phyloP scores from a whole-genome alignment of 2,797 vertebrate genomes.

The Lagocephalus sceleratus region DNA sequence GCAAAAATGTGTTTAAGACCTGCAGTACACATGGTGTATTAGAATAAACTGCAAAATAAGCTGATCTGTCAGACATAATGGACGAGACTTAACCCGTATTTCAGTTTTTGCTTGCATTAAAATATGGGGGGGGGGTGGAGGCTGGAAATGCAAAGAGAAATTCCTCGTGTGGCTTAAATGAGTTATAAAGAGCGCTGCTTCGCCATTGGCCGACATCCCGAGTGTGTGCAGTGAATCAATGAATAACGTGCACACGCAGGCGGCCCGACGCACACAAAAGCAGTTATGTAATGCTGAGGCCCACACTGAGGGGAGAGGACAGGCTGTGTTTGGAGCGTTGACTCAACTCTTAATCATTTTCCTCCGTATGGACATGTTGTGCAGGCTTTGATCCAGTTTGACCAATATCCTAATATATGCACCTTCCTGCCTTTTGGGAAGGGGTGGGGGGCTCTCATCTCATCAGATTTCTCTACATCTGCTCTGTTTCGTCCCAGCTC shows the following conservation, averaged over 20 bases:
- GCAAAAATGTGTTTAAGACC: constrained; percentile 24
- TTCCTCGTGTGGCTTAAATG: constrained; percentile 53
- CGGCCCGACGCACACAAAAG: constrained; percentile 56
- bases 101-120: constrained; percentile 19
- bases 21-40: constrained; percentile 14
- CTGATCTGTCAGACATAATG: constrained; percentile 28
- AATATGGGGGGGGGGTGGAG: constrained; percentile 4
- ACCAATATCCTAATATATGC: constrained; percentile 16
- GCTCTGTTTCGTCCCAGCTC: constrained; percentile 45
- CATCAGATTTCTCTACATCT: constrained; percentile 51
- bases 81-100: constrained; percentile 21
- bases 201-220: constrained; percentile 50
- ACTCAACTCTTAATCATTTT: constrained; percentile 32
- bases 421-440: background rate
- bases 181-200: constrained; percentile 51
- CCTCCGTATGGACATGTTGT: constrained; percentile 5
- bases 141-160: constrained; percentile 37
- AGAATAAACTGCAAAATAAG: constrained; percentile 36
- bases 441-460: constrained; percentile 14
- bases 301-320: constrained; percentile 62
- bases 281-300: constrained; percentile 73
- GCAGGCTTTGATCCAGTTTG: constrained; percentile 36
- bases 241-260: constrained; percentile 60
- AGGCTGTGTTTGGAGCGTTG: constrained; percentile 26
- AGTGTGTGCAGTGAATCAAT: constrained; percentile 58